A percentile compares a stretch with the other conserved stretches of the same genome.
phyloP scores from a whole-genome alignment of 2,888 invertebrate genomes.

The Gari tellinella region DNA sequence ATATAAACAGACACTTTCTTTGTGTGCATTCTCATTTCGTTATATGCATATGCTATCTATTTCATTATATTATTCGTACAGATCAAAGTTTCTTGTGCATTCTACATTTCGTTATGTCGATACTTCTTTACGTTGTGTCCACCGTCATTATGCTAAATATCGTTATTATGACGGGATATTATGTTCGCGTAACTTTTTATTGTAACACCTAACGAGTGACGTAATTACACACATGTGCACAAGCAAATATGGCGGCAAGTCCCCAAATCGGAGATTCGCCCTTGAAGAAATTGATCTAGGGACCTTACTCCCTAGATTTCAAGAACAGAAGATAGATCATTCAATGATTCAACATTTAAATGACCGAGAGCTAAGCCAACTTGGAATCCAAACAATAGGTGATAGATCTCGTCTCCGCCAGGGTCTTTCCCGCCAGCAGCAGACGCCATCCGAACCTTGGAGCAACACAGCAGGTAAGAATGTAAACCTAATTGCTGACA shows the following conservation, averaged over 20 bases:
- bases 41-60: not conserved
- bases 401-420: constrained; percentile 4
- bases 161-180: constrained; percentile 5
- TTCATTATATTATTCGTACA: not conserved
- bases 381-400: constrained; percentile 2
- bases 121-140: constrained; percentile 2
- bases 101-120: constrained; percentile 2
- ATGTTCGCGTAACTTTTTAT: constrained; percentile 1
- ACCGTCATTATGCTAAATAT: not conserved
- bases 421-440: not conserved
- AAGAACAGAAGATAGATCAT: constrained; percentile 1
- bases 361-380: constrained; percentile 1
- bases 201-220: not conserved
- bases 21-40: too few relatives aligned
- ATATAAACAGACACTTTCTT: too few relatives aligned
- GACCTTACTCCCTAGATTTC: constrained; percentile 1
- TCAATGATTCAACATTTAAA: not conserved
- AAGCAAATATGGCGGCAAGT: constrained; percentile 5
- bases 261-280: not conserved
- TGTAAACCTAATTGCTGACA: too few relatives aligned
- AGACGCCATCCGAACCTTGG: constrained; percentile 4
- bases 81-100: constrained; percentile 2
- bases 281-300: not conserved
- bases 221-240: too few relatives aligned
- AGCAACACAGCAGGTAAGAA: not conserved